Conservation (phyloP, 1,140 invertebrate species). For the Ips typographus region DNA sequence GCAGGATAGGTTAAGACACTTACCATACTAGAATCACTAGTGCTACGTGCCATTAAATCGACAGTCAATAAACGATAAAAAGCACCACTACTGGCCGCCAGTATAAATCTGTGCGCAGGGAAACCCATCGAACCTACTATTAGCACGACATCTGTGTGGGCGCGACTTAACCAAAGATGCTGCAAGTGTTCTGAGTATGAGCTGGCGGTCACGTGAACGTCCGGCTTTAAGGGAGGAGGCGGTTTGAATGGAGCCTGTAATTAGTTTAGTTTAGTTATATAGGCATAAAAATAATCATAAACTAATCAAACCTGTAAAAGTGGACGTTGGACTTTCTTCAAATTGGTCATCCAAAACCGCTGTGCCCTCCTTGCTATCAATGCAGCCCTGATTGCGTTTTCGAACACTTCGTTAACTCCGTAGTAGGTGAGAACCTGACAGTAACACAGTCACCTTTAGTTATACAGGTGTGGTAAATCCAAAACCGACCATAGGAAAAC, state of each 20-base stretch:
- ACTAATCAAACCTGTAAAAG: conserved; percentile 67
- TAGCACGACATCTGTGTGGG: conserved; percentile 84
- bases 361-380: conserved; percentile 85
- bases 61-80: conserved; percentile 78
- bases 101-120: conserved; percentile 77
- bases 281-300: no score
- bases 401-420: conserved; percentile 90
- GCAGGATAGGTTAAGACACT: conserved; percentile 32
- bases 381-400: conserved; percentile 90
- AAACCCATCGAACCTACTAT: conserved; percentile 76
- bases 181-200: conserved; percentile 78
- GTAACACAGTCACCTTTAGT: not conserved
- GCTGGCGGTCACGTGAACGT: conserved; percentile 70
- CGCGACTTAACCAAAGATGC: conserved; percentile 69
- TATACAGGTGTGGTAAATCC: no score
- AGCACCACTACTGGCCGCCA: conserved; percentile 80
- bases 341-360: conserved; percentile 93
- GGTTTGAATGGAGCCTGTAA: conserved; percentile 88
- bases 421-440: conserved; percentile 74
- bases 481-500: no score
- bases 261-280: no score
- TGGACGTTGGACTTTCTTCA: conserved; percentile 89
- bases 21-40: conserved; percentile 87
- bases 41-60: conserved; percentile 72
- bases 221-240: conserved; percentile 79